Evolutionary conservation across 2,113 vertebrate species (phyloP), one percentile per base, ranked within the genome.

Genomic region (Hyaena hyaena): DNA sequence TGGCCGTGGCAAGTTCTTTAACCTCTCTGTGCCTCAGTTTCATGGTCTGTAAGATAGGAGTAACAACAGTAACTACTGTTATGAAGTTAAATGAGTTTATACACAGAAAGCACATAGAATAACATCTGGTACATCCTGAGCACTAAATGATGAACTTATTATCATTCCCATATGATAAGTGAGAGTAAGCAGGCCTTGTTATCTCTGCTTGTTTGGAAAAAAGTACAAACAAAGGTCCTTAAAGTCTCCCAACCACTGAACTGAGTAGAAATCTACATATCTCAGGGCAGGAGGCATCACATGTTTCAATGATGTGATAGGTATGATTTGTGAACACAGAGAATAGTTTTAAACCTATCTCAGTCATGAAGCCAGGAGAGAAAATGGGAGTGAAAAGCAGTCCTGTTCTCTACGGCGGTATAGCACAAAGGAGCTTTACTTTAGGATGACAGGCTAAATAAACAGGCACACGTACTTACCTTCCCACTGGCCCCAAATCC

Each of bases 1-100:
- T 77, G 73, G 93, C 81, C 55, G 88, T 90, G 65, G 81, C 69
- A 96, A 96, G 82, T 82, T 97, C 80, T 76, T 96, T 88, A 95
- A 93, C 79, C 79, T 87, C 61, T 82, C 65, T 93, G 83, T 95
- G 61, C 53, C 65, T 95, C 86, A 94, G 93, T 97, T 85, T 93
- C 82, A 89, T 92, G 0, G 0, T 92, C 82, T 96, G 68, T 93
- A 96, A 96, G 93, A 97, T 55, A 89, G 88, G 69, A 61, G 94
- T 86, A 95, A 48, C 61, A 86, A 86, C 23, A 87, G 88, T 80
- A 92, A 85, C 95, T 90, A 94, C 88, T 95, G 80, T 76, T 94
- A 95, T 5, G 79, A 88, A 90, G 55, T 87, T 94, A 69, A 86
- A 61, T 66, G n/a, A 85, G 50, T 74, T 90, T 81, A 93, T n/a